phyloP scores from a whole-genome alignment of 92 coral and sea anemone genomes.

The Desmophyllum pertusum region DNA sequence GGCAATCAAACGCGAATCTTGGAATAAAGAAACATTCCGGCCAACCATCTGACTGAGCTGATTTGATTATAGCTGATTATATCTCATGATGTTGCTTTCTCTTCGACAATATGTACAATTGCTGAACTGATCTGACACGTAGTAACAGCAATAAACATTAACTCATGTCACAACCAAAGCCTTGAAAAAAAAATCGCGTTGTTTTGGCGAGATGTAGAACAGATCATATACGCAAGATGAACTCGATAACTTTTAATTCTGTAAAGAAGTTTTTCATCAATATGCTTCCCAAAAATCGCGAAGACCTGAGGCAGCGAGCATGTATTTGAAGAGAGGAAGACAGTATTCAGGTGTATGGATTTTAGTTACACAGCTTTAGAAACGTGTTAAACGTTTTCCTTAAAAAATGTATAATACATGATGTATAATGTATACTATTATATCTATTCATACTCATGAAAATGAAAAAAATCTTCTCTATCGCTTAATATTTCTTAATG shows the following conservation, averaged over 20 bases:
- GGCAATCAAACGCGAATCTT: background rate
- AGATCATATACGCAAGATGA: background rate
- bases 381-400: background rate
- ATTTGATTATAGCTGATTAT: background rate
- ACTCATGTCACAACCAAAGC: conserved; percentile 10
- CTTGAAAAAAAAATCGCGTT: background rate
- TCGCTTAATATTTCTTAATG: background rate
- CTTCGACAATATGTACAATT: conserved; percentile 24
- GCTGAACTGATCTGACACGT: conserved; percentile 19
- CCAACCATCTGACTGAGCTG: background rate
- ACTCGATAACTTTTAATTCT: background rate
- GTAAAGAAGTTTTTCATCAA: background rate
- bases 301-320: background rate
- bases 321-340: background rate
- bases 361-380: background rate
- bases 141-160: conserved; percentile 23
- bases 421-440: no score
- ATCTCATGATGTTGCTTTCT: conserved; percentile 14
- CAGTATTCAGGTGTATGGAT: background rate
- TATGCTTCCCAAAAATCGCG: background rate
- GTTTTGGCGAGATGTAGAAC: background rate
- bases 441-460: background rate
- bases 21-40: background rate
- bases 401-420: background rate
- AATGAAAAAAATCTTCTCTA: background rate